These are phyloP conservation scores for Natator depressus DNA, from an alignment of 2,113 vertebrate genomes.

Conservation along the genomic window DNA sequence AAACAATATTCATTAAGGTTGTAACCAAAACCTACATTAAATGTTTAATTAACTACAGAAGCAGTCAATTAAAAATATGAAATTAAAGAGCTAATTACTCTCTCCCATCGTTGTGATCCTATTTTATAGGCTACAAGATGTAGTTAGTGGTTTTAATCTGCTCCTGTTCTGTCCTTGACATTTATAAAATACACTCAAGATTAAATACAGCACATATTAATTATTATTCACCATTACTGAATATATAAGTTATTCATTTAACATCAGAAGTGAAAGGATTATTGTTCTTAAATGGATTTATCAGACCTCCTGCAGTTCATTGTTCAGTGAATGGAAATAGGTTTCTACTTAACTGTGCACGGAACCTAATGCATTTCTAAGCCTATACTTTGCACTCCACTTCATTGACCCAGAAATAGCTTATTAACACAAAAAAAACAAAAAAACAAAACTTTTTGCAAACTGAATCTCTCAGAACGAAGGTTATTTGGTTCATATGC, in stretches of 20 bases:
- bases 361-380: not conserved
- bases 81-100: conserved; percentile 68
- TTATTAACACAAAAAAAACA: not conserved
- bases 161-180: conserved; percentile 48
- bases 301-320: not conserved
- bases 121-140: conserved; percentile 35
- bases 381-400: not conserved
- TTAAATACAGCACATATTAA: conserved; percentile 50
- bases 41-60: conserved; percentile 74
- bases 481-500: not conserved
- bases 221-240: not conserved
- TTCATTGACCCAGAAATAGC: not conserved
- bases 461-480: not conserved
- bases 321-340: not conserved
- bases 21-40: conserved; percentile 51
- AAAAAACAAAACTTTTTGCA: not conserved
- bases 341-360: not conserved
- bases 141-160: conserved; percentile 64
- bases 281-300: not conserved
- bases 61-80: conserved; percentile 66
- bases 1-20: conserved; percentile 67
- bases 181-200: conserved; percentile 63
- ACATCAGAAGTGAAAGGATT: not conserved
- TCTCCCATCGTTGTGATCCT: conserved; percentile 33
- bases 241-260: not conserved